These are phyloP conservation scores for Brachyptera putata DNA, from an alignment of 2,888 invertebrate species.

Conservation along the genomic window DNA sequence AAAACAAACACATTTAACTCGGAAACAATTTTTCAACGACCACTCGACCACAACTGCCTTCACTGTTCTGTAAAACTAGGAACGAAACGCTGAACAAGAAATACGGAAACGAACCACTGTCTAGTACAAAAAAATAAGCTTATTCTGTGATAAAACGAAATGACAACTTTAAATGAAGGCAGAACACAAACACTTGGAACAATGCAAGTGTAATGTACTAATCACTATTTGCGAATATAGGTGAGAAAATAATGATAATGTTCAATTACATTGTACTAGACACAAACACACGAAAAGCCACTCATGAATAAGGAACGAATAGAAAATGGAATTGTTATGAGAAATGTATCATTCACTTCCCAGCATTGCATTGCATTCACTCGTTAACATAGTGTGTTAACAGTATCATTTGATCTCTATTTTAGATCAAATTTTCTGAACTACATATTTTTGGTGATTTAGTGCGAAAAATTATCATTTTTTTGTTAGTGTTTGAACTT, in stretches of 20 bases:
- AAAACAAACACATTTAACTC: too few species aligned
- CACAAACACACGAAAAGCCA: slow-evolving; percentile 19
- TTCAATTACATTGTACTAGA: slow-evolving; percentile 4
- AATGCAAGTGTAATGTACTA: slow-evolving; percentile 24
- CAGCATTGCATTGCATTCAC: too few species aligned
- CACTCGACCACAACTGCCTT: background rate
- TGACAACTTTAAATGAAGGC: slow-evolving; percentile 31
- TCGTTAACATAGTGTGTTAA: too few species aligned
- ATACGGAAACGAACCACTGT: slow-evolving; percentile 30
- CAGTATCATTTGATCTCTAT: too few species aligned
- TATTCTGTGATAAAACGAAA: slow-evolving; percentile 29
- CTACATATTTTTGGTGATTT: too few species aligned
- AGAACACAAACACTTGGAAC: slow-evolving; percentile 24
- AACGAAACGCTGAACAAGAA: slow-evolving; percentile 27
- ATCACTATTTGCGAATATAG: slow-evolving; percentile 17
- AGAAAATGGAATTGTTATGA: slow-evolving; percentile 24
- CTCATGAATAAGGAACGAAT: slow-evolving; percentile 18
- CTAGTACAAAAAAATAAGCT: slow-evolving; percentile 34
- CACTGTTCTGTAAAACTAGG: slow-evolving; percentile 14
- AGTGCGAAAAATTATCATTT: background rate
- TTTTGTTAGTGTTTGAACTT: background rate
- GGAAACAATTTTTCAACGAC: too few species aligned
- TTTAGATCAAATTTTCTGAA: too few species aligned
- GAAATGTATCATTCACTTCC: slow-evolving; percentile 17
- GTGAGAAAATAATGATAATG: slow-evolving; percentile 19